A percentile compares a stretch with the other conserved stretches of the same genome.
These are phyloP conservation scores for Netelia inedita DNA, from an alignment of 2,888 invertebrate species.

Conservation along the genomic window DNA sequence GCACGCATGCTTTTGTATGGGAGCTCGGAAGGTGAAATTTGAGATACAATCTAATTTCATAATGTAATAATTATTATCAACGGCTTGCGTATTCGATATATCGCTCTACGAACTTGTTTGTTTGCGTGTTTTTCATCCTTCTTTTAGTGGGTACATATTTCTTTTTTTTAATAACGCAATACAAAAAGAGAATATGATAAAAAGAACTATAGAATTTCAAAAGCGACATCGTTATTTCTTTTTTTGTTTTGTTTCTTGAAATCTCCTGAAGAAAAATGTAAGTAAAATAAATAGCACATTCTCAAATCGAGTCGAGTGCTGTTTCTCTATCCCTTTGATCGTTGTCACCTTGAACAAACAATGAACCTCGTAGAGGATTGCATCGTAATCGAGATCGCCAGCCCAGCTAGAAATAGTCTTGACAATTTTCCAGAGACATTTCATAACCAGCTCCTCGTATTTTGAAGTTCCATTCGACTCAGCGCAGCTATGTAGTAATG, in stretches of 20 bases:
- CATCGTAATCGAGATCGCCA: conserved; percentile 91
- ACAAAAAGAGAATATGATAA: conserved; percentile 55
- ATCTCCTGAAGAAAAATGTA: too few relatives aligned
- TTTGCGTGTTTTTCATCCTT: conserved; percentile 5
- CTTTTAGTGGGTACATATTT: conserved; percentile 15
- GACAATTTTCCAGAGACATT: conserved; percentile 97
- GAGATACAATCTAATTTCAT: conserved; percentile 14
- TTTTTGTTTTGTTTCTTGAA: conserved; percentile 1
- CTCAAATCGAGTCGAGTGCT: too few relatives aligned
- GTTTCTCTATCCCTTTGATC: too few relatives aligned
- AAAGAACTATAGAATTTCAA: conserved; percentile 16
- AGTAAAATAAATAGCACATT: too few relatives aligned
- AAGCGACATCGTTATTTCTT: conserved; percentile 53
- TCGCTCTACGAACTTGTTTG: conserved; percentile 22
- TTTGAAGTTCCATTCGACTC: conserved; percentile 89
- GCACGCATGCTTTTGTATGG: conserved; percentile 10
- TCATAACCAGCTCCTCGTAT: conserved; percentile 93
- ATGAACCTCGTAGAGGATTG: conserved; percentile 93
- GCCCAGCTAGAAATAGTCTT: conserved; percentile 94
- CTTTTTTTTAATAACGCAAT: conserved; percentile 6
- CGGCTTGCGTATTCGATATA: conserved; percentile 17
- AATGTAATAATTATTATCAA: conserved; percentile 27
- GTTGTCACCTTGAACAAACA: conserved; percentile 89
- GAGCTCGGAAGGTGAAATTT: conserved; percentile 5
- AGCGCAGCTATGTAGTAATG: too few relatives aligned